Evolutionary conservation across 1,140 invertebrate genomes (phyloP), one percentile per base, ranked within the genome.

Genomic region (Drosophila murphyi): DNA sequence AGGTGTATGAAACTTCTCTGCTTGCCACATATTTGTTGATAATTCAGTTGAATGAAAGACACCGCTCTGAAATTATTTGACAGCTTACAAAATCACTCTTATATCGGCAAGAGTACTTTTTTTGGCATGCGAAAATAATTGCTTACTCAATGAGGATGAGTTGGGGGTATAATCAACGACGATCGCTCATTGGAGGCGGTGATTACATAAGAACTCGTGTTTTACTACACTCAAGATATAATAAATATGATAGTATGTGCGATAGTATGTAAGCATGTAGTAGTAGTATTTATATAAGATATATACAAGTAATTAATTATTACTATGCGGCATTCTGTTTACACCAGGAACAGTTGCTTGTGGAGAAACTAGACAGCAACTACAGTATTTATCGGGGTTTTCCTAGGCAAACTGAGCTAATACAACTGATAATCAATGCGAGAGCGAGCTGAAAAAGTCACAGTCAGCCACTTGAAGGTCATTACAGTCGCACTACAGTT

Each of bases 391-490:
- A 4, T 3, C 35, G 7, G 54, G 34, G 28, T 56, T 56, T 56
- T 8, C 54, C 54, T 35, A 10, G 7, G 7, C 32, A 3, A 55
- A 55, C 8, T 55, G 4, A 54, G 32, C n/a, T 35, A 35, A 20
- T 12, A 5, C 10, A 5, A 34, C 5, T 7, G 8, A 7, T 56
- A 56, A 56, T 56, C 54, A 56, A 56, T 55, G 54, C 20, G 35
- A 37, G 5, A 28, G 52, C 34, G 12, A 35, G n/a, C 3, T 20
- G 12, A 28, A 56, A 54, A 54, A 55, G 4, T 55, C 7, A 39
- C 8, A 7, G 52, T n/a, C 31, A 67, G 43, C 32, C 20, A 59
- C 54, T 67, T 50, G 41, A 32, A 67, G 64, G 54, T 59, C 34
- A 57, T n/a, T 3, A 35, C n/a, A 52, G 5, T 31, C n/a, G 34